Evolutionary conservation across 2,113 vertebrate species (phyloP).

Genomic region (Pandion haliaetus): DNA sequence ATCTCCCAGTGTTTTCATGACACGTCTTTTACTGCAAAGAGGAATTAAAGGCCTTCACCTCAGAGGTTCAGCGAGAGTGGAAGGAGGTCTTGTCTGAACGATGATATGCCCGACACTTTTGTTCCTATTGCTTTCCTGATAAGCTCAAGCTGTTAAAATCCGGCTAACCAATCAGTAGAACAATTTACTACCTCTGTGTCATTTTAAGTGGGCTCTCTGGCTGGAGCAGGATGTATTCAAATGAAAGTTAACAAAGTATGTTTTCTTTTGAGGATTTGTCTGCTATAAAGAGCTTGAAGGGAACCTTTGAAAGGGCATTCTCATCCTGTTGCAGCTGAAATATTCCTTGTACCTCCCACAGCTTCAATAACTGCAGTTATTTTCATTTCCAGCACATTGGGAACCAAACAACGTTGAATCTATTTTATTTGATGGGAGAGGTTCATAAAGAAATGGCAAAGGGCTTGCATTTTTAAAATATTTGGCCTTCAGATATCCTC

Average conservation of each 20-base stretch:
- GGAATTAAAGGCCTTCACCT: conserved; percentile 41
- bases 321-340: background rate
- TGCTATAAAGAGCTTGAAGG: background rate
- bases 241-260: conserved; percentile 31
- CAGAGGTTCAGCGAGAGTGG: background rate
- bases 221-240: conserved; percentile 20
- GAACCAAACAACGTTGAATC: conserved; percentile 45
- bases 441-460: conserved; percentile 56
- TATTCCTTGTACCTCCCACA: background rate
- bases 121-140: background rate
- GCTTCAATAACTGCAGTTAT: conserved; percentile 7
- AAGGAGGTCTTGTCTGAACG: background rate
- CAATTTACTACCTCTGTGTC: conserved; percentile 26
- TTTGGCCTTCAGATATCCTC: conserved; percentile 13
- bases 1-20: background rate
- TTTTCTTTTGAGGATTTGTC: conserved; percentile 33
- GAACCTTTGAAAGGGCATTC: background rate
- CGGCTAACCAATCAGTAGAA: conserved; percentile 2
- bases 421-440: conserved; percentile 32
- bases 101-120: background rate
- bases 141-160: background rate
- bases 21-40: background rate
- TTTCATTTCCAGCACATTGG: conserved; percentile 46
- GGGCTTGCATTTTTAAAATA: conserved; percentile 23
- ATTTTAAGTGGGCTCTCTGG: conserved; percentile 17